Base-by-base conservation (phyloP, 2,797 vertebrate genomes). In the Phalanger gymnotis region DNA sequence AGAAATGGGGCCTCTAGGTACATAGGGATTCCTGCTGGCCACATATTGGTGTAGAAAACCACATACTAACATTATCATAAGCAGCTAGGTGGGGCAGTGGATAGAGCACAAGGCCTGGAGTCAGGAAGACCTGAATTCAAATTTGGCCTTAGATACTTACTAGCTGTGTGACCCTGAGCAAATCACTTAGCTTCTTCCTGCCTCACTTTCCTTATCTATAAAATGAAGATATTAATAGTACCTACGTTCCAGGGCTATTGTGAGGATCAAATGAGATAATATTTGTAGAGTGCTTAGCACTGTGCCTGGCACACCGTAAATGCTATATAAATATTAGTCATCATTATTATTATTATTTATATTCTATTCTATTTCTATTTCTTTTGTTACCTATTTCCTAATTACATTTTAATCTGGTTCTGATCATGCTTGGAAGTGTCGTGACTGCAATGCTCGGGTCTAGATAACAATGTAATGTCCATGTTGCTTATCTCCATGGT, bases 81-180 rank as follows among this genome's bases (percentile, higher is more conserved):
- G 61, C 34, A 40, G n/a, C 25, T 73, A 40, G n/a, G 6, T 40
- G n/a, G 66, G 6, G 2, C 66, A 40, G n/a, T 73, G 6, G n/a
- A 73, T 73, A 40, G n/a, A 40, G n/a, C 5, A 22, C 19, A 73
- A 40, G 61, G 19, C 14, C 30, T 94, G 31, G n/a, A 54, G 31
- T 93, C 93, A 91, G 61, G 34, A 73, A 73, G n/a, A 73, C 19
- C n/a, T 58, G 14, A 34, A n/a, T 27, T 94, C n/a, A 27, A 95
- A 95, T 92, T 54, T 91, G 90, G 53, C 31, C 66, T 73, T 73
- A 40, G 66, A 73, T 5, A 22, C 66, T n/a, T 66, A 66, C 34
- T 34, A 61, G 51, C 53, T 81, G 16, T 22, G 22, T 31, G 54
- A 58, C 16, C 22, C 91, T 56, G 5, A 56, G 54, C 95, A 90